Base-by-base conservation (phyloP, 2,113 vertebrate species). In the Nyctibius bracteatus region DNA sequence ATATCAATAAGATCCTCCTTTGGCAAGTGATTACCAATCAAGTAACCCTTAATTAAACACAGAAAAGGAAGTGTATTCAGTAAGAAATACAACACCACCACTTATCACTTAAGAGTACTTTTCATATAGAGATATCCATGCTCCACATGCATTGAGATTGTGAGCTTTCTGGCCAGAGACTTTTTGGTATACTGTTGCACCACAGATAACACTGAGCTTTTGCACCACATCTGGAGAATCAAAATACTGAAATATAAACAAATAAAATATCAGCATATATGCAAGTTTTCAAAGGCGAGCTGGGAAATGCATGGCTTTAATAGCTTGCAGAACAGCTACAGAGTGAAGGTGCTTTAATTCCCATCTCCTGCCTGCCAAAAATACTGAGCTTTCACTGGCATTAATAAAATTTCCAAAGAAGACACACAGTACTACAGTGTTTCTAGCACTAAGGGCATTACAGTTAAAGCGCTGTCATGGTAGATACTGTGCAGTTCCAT, bases 11-110 rank as follows among this genome's bases (percentile, higher is more conserved):
- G 98, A 94, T 99, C 98, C 83, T 99, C 99, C 94, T 98, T 99
- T 10, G 99, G 99, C 74, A 99, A 98, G 88, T 99, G 99, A 95
- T 98, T 99, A 24, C 98, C 98, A 67, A 99, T 98, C 97, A 99
- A 97, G 96, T 99, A 99, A 46, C 99, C 99, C 99, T 99, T 55
- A 68, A 96, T 87, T 59, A 63, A 96, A 67, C 94, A 96, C 43
- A 93, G 82, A 93, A 80, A 95, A 75, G 46, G 82, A 80, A 82
- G 58, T 4, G 10, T 27, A 61, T 62, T 95, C 63, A 94, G 68
- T 81, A 72, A 92, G 44, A 65, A 91, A 46, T 43, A 46, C 25
- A 59, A 1, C 75, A 89, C 20, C 58, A 51, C 20, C 23, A 22
- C 1, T 2, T n/a, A 63, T 23, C 37, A 44, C 28, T 65, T 46